Conservation (phyloP, 2,113 vertebrate species). For the chimpanzee (Pan troglodytes) region NHGRI_mPanTro3-v2.1_pri NC_072415.2:79329001-79329500, state of each 20-base stretch:
- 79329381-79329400: background rate
- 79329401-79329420: background rate
- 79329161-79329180: background rate
- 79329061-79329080: background rate
- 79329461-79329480: background rate
- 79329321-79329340: background rate
- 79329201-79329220: background rate
- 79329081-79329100: background rate
- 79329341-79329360: background rate
- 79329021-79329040: no score
- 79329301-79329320: background rate
- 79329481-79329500: background rate
- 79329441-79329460: background rate
- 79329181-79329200: background rate
- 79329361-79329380: background rate
- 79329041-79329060: background rate
- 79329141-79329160: background rate
- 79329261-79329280: background rate
- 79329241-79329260: background rate
- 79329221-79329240: background rate
- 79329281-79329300: background rate
- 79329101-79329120: background rate
- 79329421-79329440: background rate
- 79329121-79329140: background rate
- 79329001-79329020: background rate